Base-by-base conservation (phyloP, 2,113 vertebrate species). In the Amia ocellicauda region DNA sequence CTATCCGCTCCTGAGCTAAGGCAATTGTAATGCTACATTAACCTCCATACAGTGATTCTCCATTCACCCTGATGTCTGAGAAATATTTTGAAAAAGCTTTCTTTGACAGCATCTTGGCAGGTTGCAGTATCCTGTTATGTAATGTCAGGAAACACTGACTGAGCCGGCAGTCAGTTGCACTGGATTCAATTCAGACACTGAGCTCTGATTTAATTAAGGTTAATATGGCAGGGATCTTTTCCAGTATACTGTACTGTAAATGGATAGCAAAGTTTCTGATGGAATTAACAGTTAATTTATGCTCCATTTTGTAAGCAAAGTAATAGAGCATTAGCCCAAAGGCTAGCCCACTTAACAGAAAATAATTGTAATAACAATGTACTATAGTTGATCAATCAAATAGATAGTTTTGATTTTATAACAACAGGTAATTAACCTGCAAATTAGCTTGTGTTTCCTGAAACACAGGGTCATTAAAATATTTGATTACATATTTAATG, bases 271-370 rank as follows among this genome's bases (percentile, higher is more conserved):
- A 43, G 13, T 13, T 28, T 50, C 36, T 24, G 60, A 42, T 45
- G 23, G 27, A 57, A 52, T 9, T 61, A 50, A 28, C 27, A 29
- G 9, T 56, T 42, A 52, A 43, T 56, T 43, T 62, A 26, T 68
- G 9, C 40, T 22, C 29, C 23, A 28, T 62, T 20, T n/a, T 40
- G 16, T 14, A 22, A 60, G 40, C n/a, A 17, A 45, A 17, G 28
- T 4, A n/a, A 7, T 26, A 19, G 26, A 28, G 19, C 22, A 24
- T 16, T 36, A 36, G 31, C 31, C 20, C 57, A 42, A 40, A 40
- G n/a, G 31, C 57, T 7, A 3, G 2, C 2, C 19, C 58, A 60
- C 20, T 60, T 45, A 43, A 22, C 14, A 43, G 40, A 60, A 43
- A 60, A 16, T 10, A 23, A 13, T 42, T 16, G 27, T 23, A 31